Percentiles rank a stretch among this genome's conserved stretches.
These are phyloP conservation scores for Eupithecia centaureata DNA, from an alignment of 2,888 invertebrate species.

Conservation along the genomic window DNA sequence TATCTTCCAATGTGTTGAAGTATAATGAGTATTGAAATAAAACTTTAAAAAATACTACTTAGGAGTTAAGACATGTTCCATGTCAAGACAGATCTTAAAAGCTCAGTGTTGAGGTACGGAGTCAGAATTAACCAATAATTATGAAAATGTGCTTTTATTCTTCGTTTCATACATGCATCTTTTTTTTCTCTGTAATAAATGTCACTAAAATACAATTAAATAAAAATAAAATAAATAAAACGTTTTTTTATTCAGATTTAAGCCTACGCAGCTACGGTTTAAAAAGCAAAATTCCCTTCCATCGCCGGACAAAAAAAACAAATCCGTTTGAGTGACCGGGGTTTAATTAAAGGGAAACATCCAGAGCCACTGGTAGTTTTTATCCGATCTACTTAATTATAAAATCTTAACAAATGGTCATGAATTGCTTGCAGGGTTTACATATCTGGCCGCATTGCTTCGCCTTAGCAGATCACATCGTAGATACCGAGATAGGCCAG, in stretches of 20 bases:
- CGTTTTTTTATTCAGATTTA: too few species aligned
- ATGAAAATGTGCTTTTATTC: not conserved
- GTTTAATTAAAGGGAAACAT: not conserved
- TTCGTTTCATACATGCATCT: not conserved
- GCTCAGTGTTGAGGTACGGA: not conserved
- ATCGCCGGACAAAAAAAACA: not conserved
- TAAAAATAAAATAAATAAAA: too few species aligned
- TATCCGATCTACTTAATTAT: slow-evolving; percentile 40
- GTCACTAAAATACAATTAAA: not conserved
- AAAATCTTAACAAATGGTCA: slow-evolving; percentile 38
- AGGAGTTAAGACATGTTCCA: too few species aligned
- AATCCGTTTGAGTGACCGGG: not conserved
- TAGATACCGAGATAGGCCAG: slow-evolving; percentile 14
- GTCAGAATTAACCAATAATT: not conserved
- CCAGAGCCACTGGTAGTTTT: slow-evolving; percentile 21
- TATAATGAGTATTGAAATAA: too few species aligned
- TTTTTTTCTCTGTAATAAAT: not conserved
- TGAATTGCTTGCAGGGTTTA: slow-evolving; percentile 33
- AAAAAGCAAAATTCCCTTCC: not conserved
- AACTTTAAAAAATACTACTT: not conserved
- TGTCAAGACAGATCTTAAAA: not conserved
- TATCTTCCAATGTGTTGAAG: too few species aligned
- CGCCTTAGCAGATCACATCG: slow-evolving; percentile 14
- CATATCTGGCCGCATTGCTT: slow-evolving; percentile 23
- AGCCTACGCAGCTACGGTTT: not conserved